Conservation (phyloP, 2,797 vertebrate genomes). For the Naso thynnoides region DNA sequence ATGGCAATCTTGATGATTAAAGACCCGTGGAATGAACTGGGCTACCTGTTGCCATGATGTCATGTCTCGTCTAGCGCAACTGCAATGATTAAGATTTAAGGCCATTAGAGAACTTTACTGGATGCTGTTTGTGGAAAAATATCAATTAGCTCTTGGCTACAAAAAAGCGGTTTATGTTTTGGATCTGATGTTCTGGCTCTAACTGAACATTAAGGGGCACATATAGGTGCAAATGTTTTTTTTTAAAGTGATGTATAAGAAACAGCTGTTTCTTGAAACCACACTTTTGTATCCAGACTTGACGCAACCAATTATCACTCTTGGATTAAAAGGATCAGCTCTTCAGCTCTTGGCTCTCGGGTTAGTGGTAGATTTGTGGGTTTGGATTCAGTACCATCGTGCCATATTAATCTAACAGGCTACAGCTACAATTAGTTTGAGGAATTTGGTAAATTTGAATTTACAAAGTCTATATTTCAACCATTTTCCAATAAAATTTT, state of each 20-base stretch:
- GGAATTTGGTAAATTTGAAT: conserved; percentile 36
- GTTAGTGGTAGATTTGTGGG: conserved; percentile 39
- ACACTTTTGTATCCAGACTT: conserved; percentile 53
- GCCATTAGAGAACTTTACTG: conserved; percentile 69
- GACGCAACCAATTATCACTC: conserved; percentile 64
- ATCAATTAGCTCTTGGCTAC: conserved; percentile 78
- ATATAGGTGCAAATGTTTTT: conserved; percentile 54
- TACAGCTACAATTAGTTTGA: conserved; percentile 20
- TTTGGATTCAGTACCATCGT: conserved; percentile 31
- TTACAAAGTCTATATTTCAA: conserved; percentile 30
- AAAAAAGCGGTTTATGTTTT: conserved; percentile 59
- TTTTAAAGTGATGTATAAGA: conserved; percentile 55
- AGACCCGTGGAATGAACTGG: conserved; percentile 74
- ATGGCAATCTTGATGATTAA: conserved; percentile 81
- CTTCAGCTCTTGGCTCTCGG: conserved; percentile 47
- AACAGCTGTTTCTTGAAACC: conserved; percentile 66
- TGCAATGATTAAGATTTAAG: conserved; percentile 76
- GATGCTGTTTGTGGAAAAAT: conserved; percentile 80
- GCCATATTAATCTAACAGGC: conserved; percentile 36
- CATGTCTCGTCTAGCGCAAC: conserved; percentile 79
- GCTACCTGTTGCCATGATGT: conserved; percentile 85
- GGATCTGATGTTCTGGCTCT: conserved; percentile 55
- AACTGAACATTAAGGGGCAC: conserved; percentile 43
- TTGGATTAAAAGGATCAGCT: conserved; percentile 62
- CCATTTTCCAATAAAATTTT: conserved; percentile 34